phyloP scores from a whole-genome alignment of 2,113 vertebrate genomes.

The Stercorarius parasiticus region DNA sequence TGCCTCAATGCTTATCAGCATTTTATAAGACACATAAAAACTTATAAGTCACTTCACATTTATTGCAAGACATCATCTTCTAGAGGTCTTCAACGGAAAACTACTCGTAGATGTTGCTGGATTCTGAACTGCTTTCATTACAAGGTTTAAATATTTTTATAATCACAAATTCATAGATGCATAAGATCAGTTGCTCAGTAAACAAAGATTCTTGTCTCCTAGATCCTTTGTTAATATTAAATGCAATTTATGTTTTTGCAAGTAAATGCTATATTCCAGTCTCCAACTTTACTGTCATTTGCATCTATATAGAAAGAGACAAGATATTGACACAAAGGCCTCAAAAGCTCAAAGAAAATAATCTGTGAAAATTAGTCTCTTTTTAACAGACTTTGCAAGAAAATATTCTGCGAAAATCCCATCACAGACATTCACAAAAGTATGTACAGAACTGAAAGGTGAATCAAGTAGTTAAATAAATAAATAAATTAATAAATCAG shows the following conservation, averaged over 20 bases:
- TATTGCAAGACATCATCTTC: neutral
- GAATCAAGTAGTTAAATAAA: neutral
- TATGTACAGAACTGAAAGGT: neutral
- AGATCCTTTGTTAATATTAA: neutral
- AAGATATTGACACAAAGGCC: neutral
- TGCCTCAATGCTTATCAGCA: neutral
- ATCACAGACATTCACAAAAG: neutral
- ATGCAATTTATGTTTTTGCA: neutral
- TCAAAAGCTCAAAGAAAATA: neutral
- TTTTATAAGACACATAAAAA: neutral
- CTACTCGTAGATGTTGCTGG: neutral
- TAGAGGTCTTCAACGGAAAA: neutral
- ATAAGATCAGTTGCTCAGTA: neutral
- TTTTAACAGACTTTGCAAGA: neutral
- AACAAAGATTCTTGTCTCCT: neutral
- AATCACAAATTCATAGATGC: neutral
- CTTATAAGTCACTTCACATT: neutral
- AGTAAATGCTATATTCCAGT: neutral
- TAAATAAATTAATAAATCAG: neutral
- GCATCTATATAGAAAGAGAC: neutral
- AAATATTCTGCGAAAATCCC: neutral
- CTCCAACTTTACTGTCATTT: neutral
- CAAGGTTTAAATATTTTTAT: neutral
- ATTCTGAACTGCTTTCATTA: neutral
- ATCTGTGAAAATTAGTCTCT: neutral